phyloP scores from a whole-genome alignment of 2,113 vertebrate species.

The Pedionomus torquatus region DNA sequence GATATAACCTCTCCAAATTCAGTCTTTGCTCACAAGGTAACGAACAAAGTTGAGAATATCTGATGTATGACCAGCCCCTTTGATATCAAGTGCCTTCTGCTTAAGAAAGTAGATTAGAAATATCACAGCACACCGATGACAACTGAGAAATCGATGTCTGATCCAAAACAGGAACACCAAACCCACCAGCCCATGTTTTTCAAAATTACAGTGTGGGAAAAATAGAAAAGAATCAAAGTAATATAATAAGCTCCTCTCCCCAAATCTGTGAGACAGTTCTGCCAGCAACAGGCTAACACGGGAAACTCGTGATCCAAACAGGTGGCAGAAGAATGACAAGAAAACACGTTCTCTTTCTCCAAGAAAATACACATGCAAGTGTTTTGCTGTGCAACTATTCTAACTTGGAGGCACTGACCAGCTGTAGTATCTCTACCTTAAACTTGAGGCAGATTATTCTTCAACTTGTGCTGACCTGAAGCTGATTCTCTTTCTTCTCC shows the following conservation, averaged over 20 bases:
- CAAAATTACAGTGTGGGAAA: not conserved
- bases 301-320: not conserved
- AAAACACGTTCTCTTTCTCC: not conserved
- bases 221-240: not conserved
- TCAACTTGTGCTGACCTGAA: not conserved
- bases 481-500: not conserved
- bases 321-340: not conserved
- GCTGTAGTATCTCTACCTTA: not conserved
- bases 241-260: not conserved
- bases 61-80: not conserved
- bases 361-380: not conserved
- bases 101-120: not conserved
- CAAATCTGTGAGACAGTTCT: not conserved
- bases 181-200: not conserved
- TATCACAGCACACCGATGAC: not conserved
- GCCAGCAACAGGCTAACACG: not conserved
- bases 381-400: not conserved
- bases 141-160: not conserved
- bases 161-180: not conserved
- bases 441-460: not conserved
- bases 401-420: not conserved
- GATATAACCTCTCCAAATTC: not conserved
- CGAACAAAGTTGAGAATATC: not conserved
- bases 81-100: not conserved
- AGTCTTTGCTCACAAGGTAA: not conserved